A percentile compares a stretch with the other conserved stretches of the same genome.
Evolutionary conservation across 2,113 vertebrate species (phyloP).

Genomic region (Chunga burmeisteri): DNA sequence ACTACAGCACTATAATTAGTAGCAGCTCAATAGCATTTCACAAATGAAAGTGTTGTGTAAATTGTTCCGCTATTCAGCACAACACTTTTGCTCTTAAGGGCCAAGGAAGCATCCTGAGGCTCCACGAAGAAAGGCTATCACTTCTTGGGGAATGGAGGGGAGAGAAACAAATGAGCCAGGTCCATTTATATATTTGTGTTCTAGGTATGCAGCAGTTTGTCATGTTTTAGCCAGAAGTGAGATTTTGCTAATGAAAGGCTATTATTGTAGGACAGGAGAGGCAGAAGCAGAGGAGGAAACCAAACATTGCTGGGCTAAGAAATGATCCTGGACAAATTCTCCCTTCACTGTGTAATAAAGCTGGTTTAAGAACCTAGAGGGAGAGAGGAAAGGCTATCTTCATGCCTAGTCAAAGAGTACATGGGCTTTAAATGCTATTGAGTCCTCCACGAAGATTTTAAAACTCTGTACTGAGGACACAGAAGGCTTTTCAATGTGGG

Average conservation of each 20-base stretch:
- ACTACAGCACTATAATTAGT: background rate
- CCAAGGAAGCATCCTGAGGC: background rate
- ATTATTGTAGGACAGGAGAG: background rate
- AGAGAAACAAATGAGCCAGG: background rate
- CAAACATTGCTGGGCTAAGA: background rate
- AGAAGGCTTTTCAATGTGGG: background rate
- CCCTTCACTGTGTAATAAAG: background rate
- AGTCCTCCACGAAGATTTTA: background rate
- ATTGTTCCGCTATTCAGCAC: background rate
- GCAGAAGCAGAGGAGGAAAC: background rate
- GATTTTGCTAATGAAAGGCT: background rate
- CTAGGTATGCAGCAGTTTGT: background rate
- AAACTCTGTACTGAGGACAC: background rate
- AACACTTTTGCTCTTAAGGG: background rate
- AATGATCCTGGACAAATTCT: background rate
- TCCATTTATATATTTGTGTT: background rate
- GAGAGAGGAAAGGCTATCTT: background rate
- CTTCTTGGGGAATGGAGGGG: rapidly evolving
- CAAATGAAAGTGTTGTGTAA: background rate
- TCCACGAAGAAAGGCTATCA: background rate
- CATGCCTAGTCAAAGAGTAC: background rate
- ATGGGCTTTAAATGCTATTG: background rate
- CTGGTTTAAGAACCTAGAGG: background rate
- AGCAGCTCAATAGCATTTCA: background rate
- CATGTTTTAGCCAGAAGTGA: background rate